Base-by-base conservation (phyloP, 2,888 invertebrate genomes). In the Drosophila bunnanda region DNA sequence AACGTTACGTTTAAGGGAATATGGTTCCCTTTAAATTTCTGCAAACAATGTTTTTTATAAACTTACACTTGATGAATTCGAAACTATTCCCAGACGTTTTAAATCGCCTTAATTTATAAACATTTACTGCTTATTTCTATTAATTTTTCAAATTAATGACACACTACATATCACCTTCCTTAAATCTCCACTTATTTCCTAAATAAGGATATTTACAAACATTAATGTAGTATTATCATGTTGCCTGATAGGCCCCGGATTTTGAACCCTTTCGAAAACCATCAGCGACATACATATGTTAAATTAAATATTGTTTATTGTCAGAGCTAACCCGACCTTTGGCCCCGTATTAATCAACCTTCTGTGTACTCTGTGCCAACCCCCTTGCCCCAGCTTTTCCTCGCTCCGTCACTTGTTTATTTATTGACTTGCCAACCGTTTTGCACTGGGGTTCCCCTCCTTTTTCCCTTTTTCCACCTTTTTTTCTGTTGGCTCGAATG, bases 401-500 rank as follows among this genome's bases (percentile, higher is more conserved):
- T 30, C 43, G n/a, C 25, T 22, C 59, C 50, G 43, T 50, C 55
- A 58, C 65, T 50, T 62, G 57, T 48, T 76, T 65, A 66, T 74
- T 78, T 79, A 79, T 81, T 72, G 69, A 70, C 66, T 76, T 80
- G 78, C 73, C 78, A 77, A 60, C 80, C 60, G 69, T 65, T 62
- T 61, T 54, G 43, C 53, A 52, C 70, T 53, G 30, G 56, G 22
- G 28, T 12, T 55, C n/a, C 55, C 69, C 73, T 36, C 9, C 20
- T 43, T 22, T 22, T 22, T 13, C 17, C 22, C 17, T 20, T 17
- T 53, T 39, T 36, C 30, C 20, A n/a, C 8, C 32, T 34, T 39
- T 32, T 38, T 17, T 39, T 38, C 32, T 58, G 59, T 52, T 58
- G 52, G 61, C 30, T 75, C 75, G 34, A 52, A 60, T 71, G 61